phyloP scores from a whole-genome alignment of 2,797 vertebrate species.

The Poeciliopsis turneri region DNA sequence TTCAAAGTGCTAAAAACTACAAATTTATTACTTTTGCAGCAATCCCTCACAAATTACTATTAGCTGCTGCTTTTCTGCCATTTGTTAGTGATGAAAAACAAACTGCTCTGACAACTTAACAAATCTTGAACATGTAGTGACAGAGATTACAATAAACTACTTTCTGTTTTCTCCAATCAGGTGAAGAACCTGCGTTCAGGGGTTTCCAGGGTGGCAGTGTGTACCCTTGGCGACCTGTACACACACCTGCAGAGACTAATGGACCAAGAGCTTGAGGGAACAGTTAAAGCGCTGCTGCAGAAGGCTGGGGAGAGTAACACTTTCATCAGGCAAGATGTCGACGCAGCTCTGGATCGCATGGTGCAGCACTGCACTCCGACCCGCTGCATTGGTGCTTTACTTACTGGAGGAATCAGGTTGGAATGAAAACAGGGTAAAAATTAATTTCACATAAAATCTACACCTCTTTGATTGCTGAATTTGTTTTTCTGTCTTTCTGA shows the following conservation, averaged over 20 bases:
- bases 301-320: conserved; percentile 92
- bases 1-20: not conserved
- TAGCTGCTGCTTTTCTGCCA: conserved; percentile 8
- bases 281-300: conserved; percentile 88
- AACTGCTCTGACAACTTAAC: not conserved
- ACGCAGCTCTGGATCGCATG: conserved; percentile 91
- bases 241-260: conserved; percentile 88
- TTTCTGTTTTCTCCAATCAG: conserved; percentile 67
- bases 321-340: conserved; percentile 94
- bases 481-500: conserved; percentile 8
- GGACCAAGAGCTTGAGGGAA: conserved; percentile 93
- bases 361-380: conserved; percentile 90
- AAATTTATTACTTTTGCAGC: not conserved
- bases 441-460: not conserved
- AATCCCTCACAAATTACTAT: not conserved
- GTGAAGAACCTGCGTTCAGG: conserved; percentile 95
- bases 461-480: conserved; percentile 2
- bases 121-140: not conserved
- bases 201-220: conserved; percentile 91
- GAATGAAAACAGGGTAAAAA: conserved; percentile 9
- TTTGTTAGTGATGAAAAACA: not conserved
- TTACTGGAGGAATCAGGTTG: conserved; percentile 91
- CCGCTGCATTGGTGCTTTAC: conserved; percentile 87
- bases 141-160: not conserved
- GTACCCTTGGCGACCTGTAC: conserved; percentile 91